phyloP scores from a whole-genome alignment of 2,797 vertebrate genomes.

The Bradypodion pumilum region DNA sequence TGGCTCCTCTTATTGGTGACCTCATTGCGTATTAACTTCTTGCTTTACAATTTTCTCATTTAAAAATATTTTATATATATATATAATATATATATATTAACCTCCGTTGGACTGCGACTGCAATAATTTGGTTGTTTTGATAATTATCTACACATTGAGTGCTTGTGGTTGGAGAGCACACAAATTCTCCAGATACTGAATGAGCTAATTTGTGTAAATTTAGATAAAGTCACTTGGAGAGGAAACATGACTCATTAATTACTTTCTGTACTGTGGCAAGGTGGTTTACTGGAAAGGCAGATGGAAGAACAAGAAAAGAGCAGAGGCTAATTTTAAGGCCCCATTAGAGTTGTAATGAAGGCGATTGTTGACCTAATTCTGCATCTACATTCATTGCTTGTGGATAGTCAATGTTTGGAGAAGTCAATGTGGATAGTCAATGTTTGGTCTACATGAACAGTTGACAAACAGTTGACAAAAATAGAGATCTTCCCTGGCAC shows the following conservation, averaged over 20 bases:
- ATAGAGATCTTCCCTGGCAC: too few species aligned
- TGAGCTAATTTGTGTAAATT: background rate
- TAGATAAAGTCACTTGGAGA: background rate
- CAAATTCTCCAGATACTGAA: background rate
- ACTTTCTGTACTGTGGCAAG: background rate
- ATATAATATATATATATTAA: too few species aligned
- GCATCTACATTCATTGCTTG: slow-evolving; percentile 5
- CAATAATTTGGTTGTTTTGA: background rate
- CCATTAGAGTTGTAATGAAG: background rate
- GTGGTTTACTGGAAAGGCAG: background rate
- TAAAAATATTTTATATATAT: background rate
- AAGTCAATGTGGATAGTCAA: too few species aligned
- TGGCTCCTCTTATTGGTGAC: background rate
- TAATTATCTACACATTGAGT: too few species aligned
- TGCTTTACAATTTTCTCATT: background rate
- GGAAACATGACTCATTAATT: background rate
- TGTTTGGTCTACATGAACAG: too few species aligned
- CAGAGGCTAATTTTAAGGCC: background rate
- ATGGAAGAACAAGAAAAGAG: background rate
- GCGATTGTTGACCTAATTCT: slow-evolving; percentile 10
- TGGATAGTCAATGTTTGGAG: slow-evolving; percentile 9
- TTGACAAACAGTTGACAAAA: too few species aligned
- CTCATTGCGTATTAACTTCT: background rate
- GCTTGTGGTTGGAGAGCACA: too few species aligned
- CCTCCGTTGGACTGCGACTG: background rate